Percentiles rank a stretch among this genome's conserved stretches.
These are phyloP conservation scores for Serrognathus titanus DNA, from an alignment of 2,888 invertebrate species.

Conservation along the genomic window DNA sequence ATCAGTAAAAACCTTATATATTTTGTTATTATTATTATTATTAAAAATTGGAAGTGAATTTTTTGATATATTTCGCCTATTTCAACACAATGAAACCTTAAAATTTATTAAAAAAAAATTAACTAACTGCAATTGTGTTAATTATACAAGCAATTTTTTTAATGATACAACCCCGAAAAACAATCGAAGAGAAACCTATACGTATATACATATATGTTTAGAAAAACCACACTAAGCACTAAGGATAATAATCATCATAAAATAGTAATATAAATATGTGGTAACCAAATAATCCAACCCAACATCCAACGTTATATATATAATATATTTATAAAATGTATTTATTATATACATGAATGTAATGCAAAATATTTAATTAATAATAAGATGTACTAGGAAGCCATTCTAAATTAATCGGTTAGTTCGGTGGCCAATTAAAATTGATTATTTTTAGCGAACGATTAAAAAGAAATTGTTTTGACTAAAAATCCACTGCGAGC, in stretches of 20 bases:
- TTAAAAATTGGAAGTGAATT: constrained; percentile 28
- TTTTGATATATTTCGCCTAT: constrained; percentile 14
- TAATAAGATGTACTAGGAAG: not conserved
- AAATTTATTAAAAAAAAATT: no score
- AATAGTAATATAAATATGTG: constrained; percentile 33
- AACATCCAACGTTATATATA: constrained; percentile 23
- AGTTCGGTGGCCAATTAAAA: no score
- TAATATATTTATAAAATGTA: not conserved
- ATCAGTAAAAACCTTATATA: constrained; percentile 39
- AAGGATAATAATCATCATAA: constrained; percentile 7
- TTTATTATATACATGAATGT: not conserved
- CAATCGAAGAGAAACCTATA: constrained; percentile 5
- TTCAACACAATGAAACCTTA: not conserved
- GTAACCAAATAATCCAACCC: constrained; percentile 44
- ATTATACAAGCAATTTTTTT: not conserved
- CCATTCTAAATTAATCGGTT: not conserved
- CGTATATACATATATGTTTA: not conserved
- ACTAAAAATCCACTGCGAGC: not conserved
- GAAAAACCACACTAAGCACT: constrained; percentile 11
- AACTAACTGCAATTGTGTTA: no score
- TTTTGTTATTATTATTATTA: constrained; percentile 20
- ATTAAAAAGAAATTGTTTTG: not conserved
- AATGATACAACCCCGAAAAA: constrained; percentile 19
- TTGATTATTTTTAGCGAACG: not conserved
- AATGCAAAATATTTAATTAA: not conserved